Conservation (phyloP, 2,113 vertebrate species). For the Crotalus helleri region DNA sequence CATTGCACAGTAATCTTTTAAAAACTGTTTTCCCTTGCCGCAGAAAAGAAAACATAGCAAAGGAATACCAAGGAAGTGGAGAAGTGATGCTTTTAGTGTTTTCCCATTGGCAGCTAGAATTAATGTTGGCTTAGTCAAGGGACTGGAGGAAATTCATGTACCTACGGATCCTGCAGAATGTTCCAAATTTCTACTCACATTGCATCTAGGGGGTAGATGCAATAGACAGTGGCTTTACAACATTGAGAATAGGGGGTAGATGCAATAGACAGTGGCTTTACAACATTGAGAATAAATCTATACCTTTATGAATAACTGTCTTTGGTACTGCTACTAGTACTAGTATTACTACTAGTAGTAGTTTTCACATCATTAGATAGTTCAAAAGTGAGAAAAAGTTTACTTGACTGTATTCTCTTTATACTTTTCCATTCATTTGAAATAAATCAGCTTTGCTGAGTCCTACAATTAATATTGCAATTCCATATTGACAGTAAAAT, state of each 20-base stretch:
- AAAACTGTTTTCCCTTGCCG: not conserved
- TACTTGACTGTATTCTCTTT: not conserved
- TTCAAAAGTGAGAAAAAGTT: not conserved
- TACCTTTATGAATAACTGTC: not conserved
- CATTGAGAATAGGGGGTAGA: not conserved
- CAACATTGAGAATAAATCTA: not conserved
- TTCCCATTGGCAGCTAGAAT: not conserved
- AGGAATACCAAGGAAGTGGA: not conserved
- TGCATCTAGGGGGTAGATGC: not conserved
- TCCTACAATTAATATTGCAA: not conserved
- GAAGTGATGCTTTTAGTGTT: not conserved
- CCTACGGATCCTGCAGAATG: not conserved
- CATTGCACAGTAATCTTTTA: not conserved
- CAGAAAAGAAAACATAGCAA: not conserved
- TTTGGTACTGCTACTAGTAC: not conserved
- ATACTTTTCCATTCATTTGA: constrained; percentile 2
- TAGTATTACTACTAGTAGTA: not conserved
- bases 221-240: not conserved
- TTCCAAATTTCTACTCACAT: not conserved
- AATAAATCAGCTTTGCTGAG: not conserved
- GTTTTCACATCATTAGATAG: not conserved
- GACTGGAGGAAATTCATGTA: not conserved
- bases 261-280: not conserved
- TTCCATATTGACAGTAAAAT: constrained; percentile 47
- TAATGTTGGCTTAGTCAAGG: not conserved